Evolutionary conservation across 1,140 invertebrate genomes (phyloP), one percentile per base, ranked within the genome.

Genomic region (Dermatophagoides farinae): DNA sequence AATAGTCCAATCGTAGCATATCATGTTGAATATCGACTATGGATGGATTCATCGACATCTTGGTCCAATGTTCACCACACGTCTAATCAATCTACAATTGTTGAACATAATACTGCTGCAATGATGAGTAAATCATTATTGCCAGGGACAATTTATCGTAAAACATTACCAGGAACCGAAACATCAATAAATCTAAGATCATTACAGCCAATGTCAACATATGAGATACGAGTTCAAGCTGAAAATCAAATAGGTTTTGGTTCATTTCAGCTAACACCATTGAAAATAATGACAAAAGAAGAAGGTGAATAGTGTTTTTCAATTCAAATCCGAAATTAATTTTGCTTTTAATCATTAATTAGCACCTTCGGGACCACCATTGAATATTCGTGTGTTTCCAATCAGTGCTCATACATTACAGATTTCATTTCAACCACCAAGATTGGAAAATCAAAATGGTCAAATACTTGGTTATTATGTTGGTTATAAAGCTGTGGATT

Each of bases 401-500:
- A 18, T 66, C 14, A 62, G 62, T 43, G 64, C 66, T 12, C 38
- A 62, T 18, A 57, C 62, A 9, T 41, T 67, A 10, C 62, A 64
- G 25, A 61, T 67, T 9, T 63, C 63, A 39, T 64, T 62, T 6
- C 60, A 73, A 73, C 84, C 88, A 12, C 89, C 90, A 16, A 79
- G 82, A 63, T 76, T 82, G 64, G 84, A 89, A 69, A 75, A 86
- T 54, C 88, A 85, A 81, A 91, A 95, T 72, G 91, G 90, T 14
- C 83, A 86, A 65, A 80, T 95, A 64, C 77, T 88, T 1, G 90
- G 90, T 20, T 96, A 93, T 71, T 88, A 93, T 69, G 82, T 95
- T 10, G 88, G 89, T 52, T 92, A 88, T 74, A 83, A 72, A 62
- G 65, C 71, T 14, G 67, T 69, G 10, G 71, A 72, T 20, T 16